Evolutionary conservation across 2,888 invertebrate genomes (phyloP).

Genomic region (Ischnus inquisitorius): DNA sequence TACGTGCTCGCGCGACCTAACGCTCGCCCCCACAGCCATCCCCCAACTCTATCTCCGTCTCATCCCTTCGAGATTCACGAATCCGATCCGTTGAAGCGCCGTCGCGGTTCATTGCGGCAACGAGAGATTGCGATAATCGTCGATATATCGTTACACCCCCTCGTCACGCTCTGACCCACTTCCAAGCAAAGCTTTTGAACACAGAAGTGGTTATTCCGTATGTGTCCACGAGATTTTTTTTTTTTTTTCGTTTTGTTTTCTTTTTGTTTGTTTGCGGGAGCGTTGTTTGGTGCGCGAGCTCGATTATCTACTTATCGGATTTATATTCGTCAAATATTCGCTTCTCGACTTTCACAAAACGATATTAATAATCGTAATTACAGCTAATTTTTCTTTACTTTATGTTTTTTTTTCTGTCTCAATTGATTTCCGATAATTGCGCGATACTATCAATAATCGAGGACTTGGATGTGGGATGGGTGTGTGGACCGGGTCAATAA

Average conservation of each 20-base stretch:
- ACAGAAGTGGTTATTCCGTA: conserved; percentile 83
- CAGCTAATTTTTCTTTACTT: conserved; percentile 11
- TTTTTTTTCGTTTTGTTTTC: conserved; percentile 35
- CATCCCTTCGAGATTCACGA: conserved; percentile 48
- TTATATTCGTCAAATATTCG: conserved; percentile 6
- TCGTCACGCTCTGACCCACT: conserved; percentile 27
- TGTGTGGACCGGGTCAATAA: conserved; percentile 82
- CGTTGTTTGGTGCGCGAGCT: conserved; percentile 68
- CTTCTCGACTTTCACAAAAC: conserved; percentile 28
- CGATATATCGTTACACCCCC: conserved; percentile 42
- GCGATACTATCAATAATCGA: conserved; percentile 59
- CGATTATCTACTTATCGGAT: conserved; percentile 26
- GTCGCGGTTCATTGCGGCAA: conserved; percentile 45
- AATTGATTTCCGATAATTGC: conserved; percentile 43
- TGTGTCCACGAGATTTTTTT: conserved; percentile 57
- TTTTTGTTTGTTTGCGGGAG: conserved; percentile 48
- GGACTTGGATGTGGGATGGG: conserved; percentile 76
- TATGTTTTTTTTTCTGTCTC: conserved; percentile 25
- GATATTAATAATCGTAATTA: conserved; percentile 16
- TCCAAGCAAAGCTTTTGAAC: conserved; percentile 80
- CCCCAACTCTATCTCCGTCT: conserved; percentile 1
- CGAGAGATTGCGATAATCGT: conserved; percentile 55
- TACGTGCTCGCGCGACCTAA: conserved; percentile 66
- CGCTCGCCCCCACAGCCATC: conserved; percentile 20
- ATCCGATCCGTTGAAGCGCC: conserved; percentile 49